Conservation (phyloP, 2,797 vertebrate species). For the Discoglossus pictus region DNA sequence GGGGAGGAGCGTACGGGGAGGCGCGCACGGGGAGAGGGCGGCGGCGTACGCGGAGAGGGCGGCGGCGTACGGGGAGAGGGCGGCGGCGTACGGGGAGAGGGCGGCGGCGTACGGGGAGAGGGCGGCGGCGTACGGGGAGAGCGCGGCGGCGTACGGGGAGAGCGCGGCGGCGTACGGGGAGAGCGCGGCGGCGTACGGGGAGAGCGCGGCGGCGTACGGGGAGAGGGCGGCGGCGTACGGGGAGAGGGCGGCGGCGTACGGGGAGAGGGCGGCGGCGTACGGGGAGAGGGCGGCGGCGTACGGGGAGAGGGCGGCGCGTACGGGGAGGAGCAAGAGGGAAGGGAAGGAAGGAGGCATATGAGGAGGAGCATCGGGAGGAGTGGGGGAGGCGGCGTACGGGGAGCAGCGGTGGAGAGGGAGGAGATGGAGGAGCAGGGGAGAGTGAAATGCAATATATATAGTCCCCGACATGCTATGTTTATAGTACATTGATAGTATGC, state of each 20-base stretch:
- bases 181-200: neutral
- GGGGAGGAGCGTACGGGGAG: too few species aligned
- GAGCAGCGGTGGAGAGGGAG: neutral
- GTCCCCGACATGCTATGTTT: too few species aligned
- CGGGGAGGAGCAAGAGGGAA: too few species aligned
- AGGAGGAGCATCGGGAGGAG: slow-evolving; percentile 4
- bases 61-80: too few species aligned
- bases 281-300: neutral
- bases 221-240: neutral
- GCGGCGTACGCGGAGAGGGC: too few species aligned
- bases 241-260: neutral
- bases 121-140: neutral
- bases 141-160: neutral
- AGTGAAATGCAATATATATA: neutral
- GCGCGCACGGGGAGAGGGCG: too few species aligned
- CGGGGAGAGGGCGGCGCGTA: neutral
- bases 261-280: neutral
- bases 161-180: neutral
- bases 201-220: neutral
- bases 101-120: too few species aligned
- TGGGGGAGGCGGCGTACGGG: neutral
- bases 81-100: too few species aligned
- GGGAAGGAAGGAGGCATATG: slow-evolving; percentile 4
- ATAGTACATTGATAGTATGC: too few species aligned
- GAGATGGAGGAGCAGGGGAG: neutral